phyloP scores from a whole-genome alignment of 2,888 invertebrate genomes.

The Yponomeuta cagnagella region DNA sequence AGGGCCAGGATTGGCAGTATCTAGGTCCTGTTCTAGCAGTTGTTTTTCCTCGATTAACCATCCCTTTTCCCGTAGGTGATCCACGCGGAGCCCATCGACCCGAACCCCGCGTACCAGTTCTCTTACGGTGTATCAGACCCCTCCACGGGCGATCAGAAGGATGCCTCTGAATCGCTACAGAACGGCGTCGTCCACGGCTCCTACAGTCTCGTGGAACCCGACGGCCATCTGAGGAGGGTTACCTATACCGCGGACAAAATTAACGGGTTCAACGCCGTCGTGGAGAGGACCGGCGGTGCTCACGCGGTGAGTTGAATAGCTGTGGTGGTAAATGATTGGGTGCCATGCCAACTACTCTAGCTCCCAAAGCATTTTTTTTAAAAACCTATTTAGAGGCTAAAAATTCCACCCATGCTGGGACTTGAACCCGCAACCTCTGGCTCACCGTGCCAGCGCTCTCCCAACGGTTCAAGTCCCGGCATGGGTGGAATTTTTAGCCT shows the following conservation, averaged over 20 bases:
- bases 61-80: conserved; percentile 37
- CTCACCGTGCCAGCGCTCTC: too few relatives aligned
- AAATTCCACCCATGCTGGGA: too few relatives aligned
- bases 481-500: too few relatives aligned
- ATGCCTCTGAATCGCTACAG: conserved; percentile 65
- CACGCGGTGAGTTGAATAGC: conserved; percentile 46
- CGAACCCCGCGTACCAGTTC: conserved; percentile 71
- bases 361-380: too few relatives aligned
- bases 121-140: conserved; percentile 71
- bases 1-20: too few relatives aligned
- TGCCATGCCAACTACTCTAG: too few relatives aligned
- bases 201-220: conserved; percentile 71
- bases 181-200: conserved; percentile 72
- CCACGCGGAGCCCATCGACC: conserved; percentile 66
- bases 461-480: too few relatives aligned
- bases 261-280: conserved; percentile 72
- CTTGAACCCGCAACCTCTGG: too few relatives aligned
- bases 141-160: conserved; percentile 70
- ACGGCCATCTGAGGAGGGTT: conserved; percentile 66
- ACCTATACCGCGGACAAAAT: conserved; percentile 73
- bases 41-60: not conserved
- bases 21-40: too few relatives aligned
- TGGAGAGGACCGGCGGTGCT: conserved; percentile 61
- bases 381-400: too few relatives aligned
- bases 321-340: not conserved